Percentiles rank a stretch among this genome's conserved stretches.
Conservation (phyloP, 1,140 invertebrate species). For the Drosophila melanogaster region Release_6_plus_ISO1_MT NT_033777.3:23112001-23112500, state of each 20-base stretch:
- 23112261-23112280: conserved; percentile 74
- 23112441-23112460: conserved; percentile 23
- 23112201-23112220: conserved; percentile 85
- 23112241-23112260: conserved; percentile 81
- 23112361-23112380: conserved; percentile 31
- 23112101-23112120: conserved; percentile 20
- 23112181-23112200: conserved; percentile 58
- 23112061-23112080: conserved; percentile 53
- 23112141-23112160: conserved; percentile 30
- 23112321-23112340: conserved; percentile 77
- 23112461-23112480: conserved; percentile 33
- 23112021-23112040: conserved; percentile 54
- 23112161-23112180: conserved; percentile 6
- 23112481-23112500: conserved; percentile 36
- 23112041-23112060: conserved; percentile 71
- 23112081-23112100: conserved; percentile 27
- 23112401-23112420: conserved; percentile 42
- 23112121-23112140: conserved; percentile 14
- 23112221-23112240: conserved; percentile 83
- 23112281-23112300: conserved; percentile 82
- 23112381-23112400: conserved; percentile 7
- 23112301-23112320: conserved; percentile 76
- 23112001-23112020: conserved; percentile 17
- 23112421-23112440: conserved; percentile 45
- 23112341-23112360: conserved; percentile 56